phyloP scores from a whole-genome alignment of 2,888 invertebrate species.

The Spilosoma lubricipeda region DNA sequence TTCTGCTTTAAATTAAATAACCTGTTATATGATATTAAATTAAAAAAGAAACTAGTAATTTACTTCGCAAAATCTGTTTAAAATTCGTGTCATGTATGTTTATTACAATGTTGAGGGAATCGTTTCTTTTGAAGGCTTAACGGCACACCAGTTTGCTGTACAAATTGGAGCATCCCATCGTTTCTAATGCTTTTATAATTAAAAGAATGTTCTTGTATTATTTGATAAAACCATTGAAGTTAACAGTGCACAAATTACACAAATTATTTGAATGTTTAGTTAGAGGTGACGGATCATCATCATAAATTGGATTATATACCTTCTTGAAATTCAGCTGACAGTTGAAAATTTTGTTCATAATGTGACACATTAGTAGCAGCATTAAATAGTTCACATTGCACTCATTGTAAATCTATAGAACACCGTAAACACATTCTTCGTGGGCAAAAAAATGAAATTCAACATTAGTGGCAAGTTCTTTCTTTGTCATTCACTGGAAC shows the following conservation, averaged over 20 bases:
- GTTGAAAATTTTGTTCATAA: not conserved
- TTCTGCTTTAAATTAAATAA: not conserved
- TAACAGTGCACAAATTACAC: not conserved
- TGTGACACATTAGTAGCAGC: not conserved
- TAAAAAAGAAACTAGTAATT: not conserved
- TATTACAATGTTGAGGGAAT: not conserved
- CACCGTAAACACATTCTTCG: constrained; percentile 53
- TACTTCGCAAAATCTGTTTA: not conserved
- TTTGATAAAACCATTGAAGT: too few species aligned
- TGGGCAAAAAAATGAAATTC: constrained; percentile 67
- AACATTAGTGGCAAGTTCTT: constrained; percentile 78
- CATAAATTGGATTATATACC: not conserved
- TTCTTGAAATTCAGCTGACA: not conserved
- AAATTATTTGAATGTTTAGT: not conserved
- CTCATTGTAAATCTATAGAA: constrained; percentile 35
- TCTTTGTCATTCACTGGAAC: constrained; percentile 80
- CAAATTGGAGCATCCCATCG: not conserved
- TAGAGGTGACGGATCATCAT: not conserved
- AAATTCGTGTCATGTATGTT: not conserved
- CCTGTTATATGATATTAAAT: not conserved
- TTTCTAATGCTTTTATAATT: not conserved
- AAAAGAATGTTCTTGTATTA: not conserved
- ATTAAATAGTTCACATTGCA: constrained; percentile 1
- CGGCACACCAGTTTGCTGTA: not conserved
- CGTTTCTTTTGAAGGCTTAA: not conserved